Base-by-base conservation (phyloP, 2,888 invertebrate genomes). In the Eupelmus urozonus region DNA sequence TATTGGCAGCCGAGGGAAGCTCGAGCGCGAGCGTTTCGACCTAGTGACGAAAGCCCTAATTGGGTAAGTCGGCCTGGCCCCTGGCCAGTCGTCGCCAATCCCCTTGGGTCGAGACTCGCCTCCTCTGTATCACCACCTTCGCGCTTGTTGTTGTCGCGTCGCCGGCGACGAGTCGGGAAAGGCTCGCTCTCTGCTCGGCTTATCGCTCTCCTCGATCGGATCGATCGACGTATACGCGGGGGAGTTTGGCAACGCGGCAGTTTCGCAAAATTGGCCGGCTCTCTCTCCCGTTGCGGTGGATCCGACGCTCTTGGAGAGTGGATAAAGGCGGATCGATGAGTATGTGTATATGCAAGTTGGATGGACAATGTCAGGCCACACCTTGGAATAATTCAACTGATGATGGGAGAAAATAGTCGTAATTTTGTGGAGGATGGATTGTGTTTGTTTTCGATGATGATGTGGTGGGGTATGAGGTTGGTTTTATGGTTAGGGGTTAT, bases 31-130 rank as follows among this genome's bases (percentile, higher is more conserved):
- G 25, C 13, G 16, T n/a, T 2, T n/a, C 65, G 59, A 53, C 81
- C 73, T 83, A 85, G 86, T 88, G 88, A 88, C 87, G 89, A 89
- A 89, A 89, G 55, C 57, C 86, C 86, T 88, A 88, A 89, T 88
- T 89, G 87, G 89, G 88, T 87, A 88, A 89, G 88, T 88, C 87
- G 88, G 85, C 9, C 73, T 84, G 88, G 88, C 87, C 81, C 69
- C 27, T 75, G 81, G 88, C 88, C 88, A 88, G 84, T 60, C 20
- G 51, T 67, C 51, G n/a, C 3, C n/a, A 1, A 11, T 45, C 49
- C 83, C 25, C 42, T 9, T n/a, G n/a, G n/a, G n/a, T n/a, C n/a
- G n/a, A n/a, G 69, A 51, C 1, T 4, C 59, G 7, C 20, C 20
- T 53, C 20, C 53, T 53, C 20, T 20, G 5, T 2, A 4, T 53